These are phyloP conservation scores for Epicauta chinensis DNA, from an alignment of 1,140 invertebrate genomes.

Conservation along the genomic window DNA sequence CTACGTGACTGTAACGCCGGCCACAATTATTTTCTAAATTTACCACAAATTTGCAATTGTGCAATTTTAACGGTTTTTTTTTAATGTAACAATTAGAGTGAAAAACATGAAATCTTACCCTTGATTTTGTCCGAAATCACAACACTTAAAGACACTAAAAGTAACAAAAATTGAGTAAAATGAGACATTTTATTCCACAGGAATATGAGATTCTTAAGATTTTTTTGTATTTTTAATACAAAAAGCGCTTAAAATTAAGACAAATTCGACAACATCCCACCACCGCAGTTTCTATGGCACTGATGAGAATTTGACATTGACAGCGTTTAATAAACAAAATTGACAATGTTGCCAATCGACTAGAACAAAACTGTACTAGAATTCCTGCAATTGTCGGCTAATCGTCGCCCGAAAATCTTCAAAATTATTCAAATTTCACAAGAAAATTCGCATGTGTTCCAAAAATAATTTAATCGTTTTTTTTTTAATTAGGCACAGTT, in stretches of 20 bases:
- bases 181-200: neutral
- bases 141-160: neutral
- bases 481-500: no score
- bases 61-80: neutral
- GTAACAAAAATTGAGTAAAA: neutral
- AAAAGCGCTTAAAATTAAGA: constrained; percentile 1
- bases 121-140: constrained; percentile 3
- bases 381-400: no score
- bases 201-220: neutral
- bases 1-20: constrained; percentile 1
- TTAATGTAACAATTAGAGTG: neutral
- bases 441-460: no score
- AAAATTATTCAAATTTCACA: no score
- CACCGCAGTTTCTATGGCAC: constrained; percentile 11
- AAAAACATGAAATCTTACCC: constrained; percentile 5
- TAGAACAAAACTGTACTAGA: no score
- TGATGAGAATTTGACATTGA: neutral
- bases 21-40: neutral
- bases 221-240: neutral
- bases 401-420: no score
- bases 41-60: neutral
- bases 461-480: no score
- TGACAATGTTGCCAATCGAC: no score
- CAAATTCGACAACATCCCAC: constrained; percentile 3
- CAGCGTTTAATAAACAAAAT: no score